These are phyloP conservation scores for Palythoa grandis DNA, from an alignment of 92 coral and sea anemone species.

Conservation along the genomic window DNA sequence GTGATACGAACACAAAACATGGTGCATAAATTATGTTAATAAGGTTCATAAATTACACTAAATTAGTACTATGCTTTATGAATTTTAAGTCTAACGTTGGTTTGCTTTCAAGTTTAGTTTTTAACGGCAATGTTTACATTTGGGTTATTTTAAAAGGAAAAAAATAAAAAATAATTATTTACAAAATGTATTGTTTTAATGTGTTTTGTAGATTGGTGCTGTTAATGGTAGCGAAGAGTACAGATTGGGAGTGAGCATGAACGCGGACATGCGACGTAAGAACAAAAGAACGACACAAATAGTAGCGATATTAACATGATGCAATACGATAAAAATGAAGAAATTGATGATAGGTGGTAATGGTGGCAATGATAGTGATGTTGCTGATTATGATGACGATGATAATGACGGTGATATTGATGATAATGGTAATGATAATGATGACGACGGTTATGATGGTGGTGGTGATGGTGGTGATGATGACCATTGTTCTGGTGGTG, in stretches of 20 bases:
- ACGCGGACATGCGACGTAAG: constrained; percentile 91
- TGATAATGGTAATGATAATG: not conserved
- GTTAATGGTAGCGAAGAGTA: constrained; percentile 92
- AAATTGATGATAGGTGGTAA: not conserved
- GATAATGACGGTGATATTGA: not conserved
- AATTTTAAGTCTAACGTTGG: not conserved
- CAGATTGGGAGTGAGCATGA: constrained; percentile 90
- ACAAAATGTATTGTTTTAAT: not conserved
- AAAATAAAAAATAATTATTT: not conserved
- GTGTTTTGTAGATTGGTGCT: constrained; percentile 79
- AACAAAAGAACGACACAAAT: not conserved
- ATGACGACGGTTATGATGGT: not conserved
- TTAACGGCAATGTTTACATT: too few relatives aligned
- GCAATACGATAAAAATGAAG: not conserved
- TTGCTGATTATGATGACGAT: not conserved
- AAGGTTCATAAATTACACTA: too few relatives aligned
- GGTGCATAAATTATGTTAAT: too few relatives aligned
- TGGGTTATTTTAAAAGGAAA: too few relatives aligned
- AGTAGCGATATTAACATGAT: not conserved
- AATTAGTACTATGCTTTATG: not conserved
- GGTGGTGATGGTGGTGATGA: not conserved
- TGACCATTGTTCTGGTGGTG: not conserved
- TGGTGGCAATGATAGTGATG: not conserved
- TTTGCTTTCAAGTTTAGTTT: too few relatives aligned
- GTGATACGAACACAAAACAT: too few relatives aligned